phyloP scores from a whole-genome alignment of 1,140 invertebrate species.

The Aethina tumida region DNA sequence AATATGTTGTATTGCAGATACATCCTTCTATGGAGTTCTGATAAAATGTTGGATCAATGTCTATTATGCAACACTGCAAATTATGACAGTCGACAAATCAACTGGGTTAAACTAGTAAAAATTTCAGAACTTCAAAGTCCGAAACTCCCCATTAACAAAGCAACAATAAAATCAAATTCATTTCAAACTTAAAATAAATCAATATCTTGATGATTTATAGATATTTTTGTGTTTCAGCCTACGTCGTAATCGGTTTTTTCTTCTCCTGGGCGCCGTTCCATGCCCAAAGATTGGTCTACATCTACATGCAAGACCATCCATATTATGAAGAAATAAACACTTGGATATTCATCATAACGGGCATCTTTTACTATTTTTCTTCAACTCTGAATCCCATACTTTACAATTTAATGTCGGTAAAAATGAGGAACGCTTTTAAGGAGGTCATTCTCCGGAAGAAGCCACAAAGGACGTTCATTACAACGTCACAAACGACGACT shows the following conservation, averaged over 20 bases:
- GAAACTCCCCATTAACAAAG: too few species aligned
- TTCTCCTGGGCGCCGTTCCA: slow-evolving; percentile 97
- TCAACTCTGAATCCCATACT: slow-evolving; percentile 85
- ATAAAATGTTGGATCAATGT: too few species aligned
- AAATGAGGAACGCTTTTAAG: slow-evolving; percentile 71
- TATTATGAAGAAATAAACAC: slow-evolving; percentile 61
- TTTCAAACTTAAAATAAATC: too few species aligned
- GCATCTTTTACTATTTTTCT: slow-evolving; percentile 79
- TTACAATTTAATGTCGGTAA: slow-evolving; percentile 84
- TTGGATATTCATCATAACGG: slow-evolving; percentile 68
- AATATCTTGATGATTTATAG: too few species aligned
- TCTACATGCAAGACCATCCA: slow-evolving; percentile 47
- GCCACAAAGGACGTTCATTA: slow-evolving; percentile 9
- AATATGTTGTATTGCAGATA: too few species aligned
- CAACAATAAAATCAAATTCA: too few species aligned
- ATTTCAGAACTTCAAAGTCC: too few species aligned
- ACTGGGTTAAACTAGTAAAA: too few species aligned
- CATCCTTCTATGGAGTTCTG: too few species aligned
- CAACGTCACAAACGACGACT: too few species aligned
- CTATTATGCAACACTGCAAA: too few species aligned
- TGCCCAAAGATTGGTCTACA: slow-evolving; percentile 70
- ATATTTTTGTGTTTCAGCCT: slow-evolving; percentile 54
- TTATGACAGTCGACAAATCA: too few species aligned
- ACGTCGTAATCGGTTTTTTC: slow-evolving; percentile 94
- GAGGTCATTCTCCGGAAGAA: slow-evolving; percentile 33